Evolutionary conservation across 2,113 vertebrate species (phyloP).

Genomic region (Dicrurus megarhynchus): DNA sequence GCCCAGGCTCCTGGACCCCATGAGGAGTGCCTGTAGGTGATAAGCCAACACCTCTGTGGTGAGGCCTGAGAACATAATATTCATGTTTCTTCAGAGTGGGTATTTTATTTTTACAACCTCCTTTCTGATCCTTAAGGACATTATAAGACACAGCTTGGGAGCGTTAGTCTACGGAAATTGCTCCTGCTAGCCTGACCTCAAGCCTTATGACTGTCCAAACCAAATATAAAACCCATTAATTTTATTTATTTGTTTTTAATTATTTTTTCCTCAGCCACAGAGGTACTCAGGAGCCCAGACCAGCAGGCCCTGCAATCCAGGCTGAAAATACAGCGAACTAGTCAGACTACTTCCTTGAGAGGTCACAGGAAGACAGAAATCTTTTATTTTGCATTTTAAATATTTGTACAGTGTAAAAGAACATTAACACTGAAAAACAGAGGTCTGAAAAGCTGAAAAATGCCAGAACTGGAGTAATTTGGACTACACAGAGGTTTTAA

Average conservation of each 20-base stretch:
- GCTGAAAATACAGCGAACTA: background rate
- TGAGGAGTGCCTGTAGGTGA: background rate
- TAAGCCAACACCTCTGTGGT: background rate
- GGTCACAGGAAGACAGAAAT: background rate
- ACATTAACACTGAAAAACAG: background rate
- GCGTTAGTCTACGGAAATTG: background rate
- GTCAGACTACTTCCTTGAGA: background rate
- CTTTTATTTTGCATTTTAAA: background rate
- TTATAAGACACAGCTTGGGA: background rate
- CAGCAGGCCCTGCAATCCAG: background rate
- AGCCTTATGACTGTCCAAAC: background rate
- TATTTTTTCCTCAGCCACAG: background rate
- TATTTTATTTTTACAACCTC: background rate
- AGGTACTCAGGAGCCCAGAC: background rate
- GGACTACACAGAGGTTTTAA: background rate
- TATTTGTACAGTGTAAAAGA: background rate
- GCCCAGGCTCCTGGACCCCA: background rate
- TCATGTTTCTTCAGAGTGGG: background rate
- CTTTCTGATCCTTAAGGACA: background rate
- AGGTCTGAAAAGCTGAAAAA: background rate
- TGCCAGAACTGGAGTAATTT: background rate
- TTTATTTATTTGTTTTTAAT: background rate
- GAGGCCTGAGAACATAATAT: background rate
- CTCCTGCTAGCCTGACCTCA: background rate
- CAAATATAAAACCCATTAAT: background rate